Percentiles rank a stretch among this genome's conserved stretches.
phyloP scores from a whole-genome alignment of 2,113 vertebrate genomes.

The Antidorcas marsupialis region DNA sequence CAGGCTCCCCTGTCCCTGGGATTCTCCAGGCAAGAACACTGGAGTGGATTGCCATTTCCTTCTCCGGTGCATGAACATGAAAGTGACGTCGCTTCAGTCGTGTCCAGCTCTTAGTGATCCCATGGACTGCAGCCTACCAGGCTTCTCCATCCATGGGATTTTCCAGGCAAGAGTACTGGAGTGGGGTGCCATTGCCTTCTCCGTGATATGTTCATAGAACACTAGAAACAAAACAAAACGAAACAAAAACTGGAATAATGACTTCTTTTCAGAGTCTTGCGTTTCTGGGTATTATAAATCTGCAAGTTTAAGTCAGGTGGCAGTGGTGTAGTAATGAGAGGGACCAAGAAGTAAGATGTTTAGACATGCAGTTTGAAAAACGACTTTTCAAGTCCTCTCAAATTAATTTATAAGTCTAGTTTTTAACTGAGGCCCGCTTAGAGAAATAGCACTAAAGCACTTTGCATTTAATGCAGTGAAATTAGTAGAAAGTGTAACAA shows the following conservation, averaged over 20 bases:
- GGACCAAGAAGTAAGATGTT: neutral
- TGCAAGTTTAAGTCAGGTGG: neutral
- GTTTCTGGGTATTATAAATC: neutral
- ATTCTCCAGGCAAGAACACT: no score
- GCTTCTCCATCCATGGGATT: no score
- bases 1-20: no score
- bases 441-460: neutral
- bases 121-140: no score
- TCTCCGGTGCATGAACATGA: no score
- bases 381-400: neutral
- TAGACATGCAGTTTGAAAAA: neutral
- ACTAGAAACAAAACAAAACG: neutral
- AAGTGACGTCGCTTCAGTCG: no score
- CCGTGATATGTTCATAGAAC: neutral
- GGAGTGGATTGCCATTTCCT: no score
- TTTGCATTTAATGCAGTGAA: neutral
- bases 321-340: neutral
- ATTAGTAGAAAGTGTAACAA: neutral
- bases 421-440: slow-evolving; percentile 20
- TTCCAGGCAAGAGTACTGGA: no score
- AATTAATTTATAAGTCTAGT: slow-evolving; percentile 15
- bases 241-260: neutral
- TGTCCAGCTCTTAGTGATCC: no score
- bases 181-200: no score
- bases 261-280: neutral